These are phyloP conservation scores for human (Homo sapiens) DNA, from an alignment of 2,113 vertebrate genomes.

Conservation along the genomic window DNA sequence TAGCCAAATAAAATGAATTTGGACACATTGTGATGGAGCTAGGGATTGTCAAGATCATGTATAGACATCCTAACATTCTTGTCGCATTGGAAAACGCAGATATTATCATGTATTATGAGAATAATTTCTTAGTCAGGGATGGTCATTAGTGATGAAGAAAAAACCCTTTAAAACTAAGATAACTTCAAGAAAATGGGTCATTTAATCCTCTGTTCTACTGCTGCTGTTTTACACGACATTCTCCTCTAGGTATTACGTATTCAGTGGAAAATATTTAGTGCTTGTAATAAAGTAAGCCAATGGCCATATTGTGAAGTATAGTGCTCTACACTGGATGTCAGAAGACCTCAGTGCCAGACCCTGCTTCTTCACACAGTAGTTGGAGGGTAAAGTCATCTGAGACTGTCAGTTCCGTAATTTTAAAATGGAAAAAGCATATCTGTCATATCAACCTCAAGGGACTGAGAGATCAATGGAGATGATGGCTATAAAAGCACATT, in stretches of 20 bases:
- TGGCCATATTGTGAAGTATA: background rate
- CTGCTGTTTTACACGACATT: background rate
- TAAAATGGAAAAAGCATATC: background rate
- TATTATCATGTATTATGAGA: background rate
- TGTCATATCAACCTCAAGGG: background rate
- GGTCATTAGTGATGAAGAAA: background rate
- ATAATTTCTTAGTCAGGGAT: background rate
- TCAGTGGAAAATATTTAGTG: background rate
- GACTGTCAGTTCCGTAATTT: background rate
- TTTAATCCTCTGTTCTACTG: background rate
- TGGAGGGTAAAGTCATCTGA: background rate
- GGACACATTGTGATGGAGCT: background rate
- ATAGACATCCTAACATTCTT: background rate
- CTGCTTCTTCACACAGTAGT: background rate
- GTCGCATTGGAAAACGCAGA: background rate
- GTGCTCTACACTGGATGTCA: background rate
- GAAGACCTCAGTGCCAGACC: background rate
- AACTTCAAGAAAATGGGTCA: background rate
- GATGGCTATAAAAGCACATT: background rate
- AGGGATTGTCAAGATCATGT: background rate
- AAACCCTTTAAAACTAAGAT: background rate
- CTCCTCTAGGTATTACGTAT: background rate
- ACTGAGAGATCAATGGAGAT: background rate
- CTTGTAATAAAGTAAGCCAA: background rate
- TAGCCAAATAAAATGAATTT: slow-evolving; percentile 3